phyloP scores from a whole-genome alignment of 2,888 invertebrate species.

The Choreutis nemorana region DNA sequence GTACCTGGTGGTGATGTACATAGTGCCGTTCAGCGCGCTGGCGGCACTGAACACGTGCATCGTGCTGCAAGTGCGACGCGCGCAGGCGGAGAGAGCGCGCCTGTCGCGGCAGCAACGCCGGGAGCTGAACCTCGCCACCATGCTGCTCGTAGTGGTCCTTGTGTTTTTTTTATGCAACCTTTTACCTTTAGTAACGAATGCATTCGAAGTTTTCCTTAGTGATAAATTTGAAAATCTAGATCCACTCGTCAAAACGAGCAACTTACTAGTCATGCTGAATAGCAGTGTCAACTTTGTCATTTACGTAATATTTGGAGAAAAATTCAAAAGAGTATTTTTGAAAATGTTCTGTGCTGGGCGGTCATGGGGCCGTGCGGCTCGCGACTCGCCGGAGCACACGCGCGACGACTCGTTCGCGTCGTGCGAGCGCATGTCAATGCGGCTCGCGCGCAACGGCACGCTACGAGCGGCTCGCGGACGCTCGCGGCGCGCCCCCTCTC shows the following conservation, averaged over 20 bases:
- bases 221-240: slow-evolving; percentile 55
- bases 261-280: slow-evolving; percentile 94
- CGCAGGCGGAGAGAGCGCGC: slow-evolving; percentile 88
- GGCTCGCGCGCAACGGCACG: slow-evolving; percentile 58
- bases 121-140: slow-evolving; percentile 93
- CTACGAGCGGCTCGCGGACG: slow-evolving; percentile 17
- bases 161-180: slow-evolving; percentile 95
- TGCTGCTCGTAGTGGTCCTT: slow-evolving; percentile 93
- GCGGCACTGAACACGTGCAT: slow-evolving; percentile 92
- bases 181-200: slow-evolving; percentile 84
- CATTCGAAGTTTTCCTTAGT: slow-evolving; percentile 78
- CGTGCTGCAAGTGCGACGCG: slow-evolving; percentile 87
- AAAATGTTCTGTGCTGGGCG: slow-evolving; percentile 77
- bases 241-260: slow-evolving; percentile 81
- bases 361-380: slow-evolving; percentile 54
- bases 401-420: slow-evolving; percentile 86
- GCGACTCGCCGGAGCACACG: slow-evolving; percentile 70
- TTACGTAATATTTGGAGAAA: slow-evolving; percentile 97
- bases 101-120: slow-evolving; percentile 89
- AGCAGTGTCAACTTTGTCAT: slow-evolving; percentile 98
- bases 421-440: slow-evolving; percentile 76
- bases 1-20: slow-evolving; percentile 93
- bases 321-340: slow-evolving; percentile 89
- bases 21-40: slow-evolving; percentile 88
- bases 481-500: slow-evolving; percentile 14